phyloP scores from a whole-genome alignment of 1,140 invertebrate species.

The Heliconius nattereri region DNA sequence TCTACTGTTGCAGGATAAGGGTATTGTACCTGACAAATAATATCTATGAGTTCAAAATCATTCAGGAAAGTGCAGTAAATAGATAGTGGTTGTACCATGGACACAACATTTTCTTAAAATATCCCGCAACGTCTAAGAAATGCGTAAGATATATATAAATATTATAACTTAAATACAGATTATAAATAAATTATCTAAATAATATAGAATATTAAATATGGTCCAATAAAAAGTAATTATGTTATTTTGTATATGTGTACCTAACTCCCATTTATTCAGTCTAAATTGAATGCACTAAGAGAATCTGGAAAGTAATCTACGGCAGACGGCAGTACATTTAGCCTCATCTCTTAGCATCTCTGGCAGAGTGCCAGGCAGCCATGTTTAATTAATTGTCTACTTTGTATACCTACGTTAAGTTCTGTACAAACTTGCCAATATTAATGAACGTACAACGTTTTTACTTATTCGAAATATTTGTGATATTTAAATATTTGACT shows the following conservation, averaged over 20 bases:
- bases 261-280: constrained; percentile 22
- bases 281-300: constrained; percentile 32
- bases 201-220: too few relatives aligned
- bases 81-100: too few relatives aligned
- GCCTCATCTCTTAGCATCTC: constrained; percentile 46
- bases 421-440: constrained; percentile 14
- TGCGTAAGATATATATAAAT: not conserved
- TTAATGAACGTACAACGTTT: constrained; percentile 10
- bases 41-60: too few relatives aligned
- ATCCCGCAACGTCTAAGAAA: too few relatives aligned
- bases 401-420: not conserved
- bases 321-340: constrained; percentile 42
- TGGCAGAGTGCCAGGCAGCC: constrained; percentile 49
- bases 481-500: too few relatives aligned
- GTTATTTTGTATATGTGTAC: not conserved
- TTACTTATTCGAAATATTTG: constrained; percentile 11
- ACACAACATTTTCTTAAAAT: too few relatives aligned
- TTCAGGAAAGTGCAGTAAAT: too few relatives aligned
- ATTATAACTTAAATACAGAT: not conserved
- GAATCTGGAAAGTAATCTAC: constrained; percentile 38
- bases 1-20: too few relatives aligned
- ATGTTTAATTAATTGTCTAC: constrained; percentile 33
- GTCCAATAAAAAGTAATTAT: not conserved
- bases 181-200: not conserved
- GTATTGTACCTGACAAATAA: too few relatives aligned